Evolutionary conservation across 2,113 vertebrate species (phyloP).

Genomic region (Sapajus apella): DNA sequence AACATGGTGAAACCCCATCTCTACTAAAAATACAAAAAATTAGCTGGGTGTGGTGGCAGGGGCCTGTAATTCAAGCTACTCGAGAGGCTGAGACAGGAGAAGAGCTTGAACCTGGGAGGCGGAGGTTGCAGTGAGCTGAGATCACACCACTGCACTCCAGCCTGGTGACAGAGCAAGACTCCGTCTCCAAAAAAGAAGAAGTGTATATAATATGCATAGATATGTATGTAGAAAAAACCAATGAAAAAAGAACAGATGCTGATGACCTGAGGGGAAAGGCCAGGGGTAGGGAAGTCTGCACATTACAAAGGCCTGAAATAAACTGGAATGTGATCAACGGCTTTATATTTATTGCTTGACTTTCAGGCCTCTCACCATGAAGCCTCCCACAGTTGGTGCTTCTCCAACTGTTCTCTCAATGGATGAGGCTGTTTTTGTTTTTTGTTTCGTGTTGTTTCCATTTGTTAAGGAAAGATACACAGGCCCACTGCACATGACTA

Average conservation of each 20-base stretch:
- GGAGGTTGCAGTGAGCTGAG: no score
- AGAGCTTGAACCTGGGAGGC: no score
- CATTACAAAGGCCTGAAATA: neutral
- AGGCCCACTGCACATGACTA: neutral
- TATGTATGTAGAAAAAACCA: neutral
- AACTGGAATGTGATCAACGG: neutral
- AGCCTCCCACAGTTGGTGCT: neutral
- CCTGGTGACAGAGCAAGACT: no score
- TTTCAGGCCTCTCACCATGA: neutral
- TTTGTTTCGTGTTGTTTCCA: neutral
- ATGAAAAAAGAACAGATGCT: neutral
- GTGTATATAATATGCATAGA: neutral
- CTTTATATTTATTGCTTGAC: neutral
- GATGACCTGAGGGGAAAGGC: neutral
- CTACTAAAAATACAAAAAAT: no score
- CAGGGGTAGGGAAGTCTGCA: neutral
- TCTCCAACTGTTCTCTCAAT: neutral
- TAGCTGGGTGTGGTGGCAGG: no score
- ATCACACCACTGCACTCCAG: no score
- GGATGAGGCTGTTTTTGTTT: neutral
- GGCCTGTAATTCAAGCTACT: no score
- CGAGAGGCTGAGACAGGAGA: no score
- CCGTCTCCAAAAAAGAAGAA: no score
- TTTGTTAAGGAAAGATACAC: neutral
- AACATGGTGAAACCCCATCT: no score